Evolutionary conservation across 2,797 vertebrate genomes (phyloP).

Genomic region (Anguilla obscura): DNA sequence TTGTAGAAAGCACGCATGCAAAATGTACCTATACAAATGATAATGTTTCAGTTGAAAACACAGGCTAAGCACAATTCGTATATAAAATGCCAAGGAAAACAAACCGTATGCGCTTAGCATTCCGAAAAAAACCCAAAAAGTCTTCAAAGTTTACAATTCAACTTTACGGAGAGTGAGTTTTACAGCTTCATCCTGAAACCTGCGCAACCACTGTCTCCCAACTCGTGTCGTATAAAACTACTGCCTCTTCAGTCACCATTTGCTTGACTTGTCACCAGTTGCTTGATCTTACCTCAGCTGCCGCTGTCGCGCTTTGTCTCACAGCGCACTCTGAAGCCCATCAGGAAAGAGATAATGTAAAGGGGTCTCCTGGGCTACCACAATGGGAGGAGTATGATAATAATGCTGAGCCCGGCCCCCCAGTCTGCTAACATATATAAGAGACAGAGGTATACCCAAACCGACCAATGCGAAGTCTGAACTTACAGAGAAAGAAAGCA

Average conservation of each 20-base stretch:
- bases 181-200: neutral
- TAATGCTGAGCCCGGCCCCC: slow-evolving; percentile 74
- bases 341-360: slow-evolving; percentile 59
- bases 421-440: slow-evolving; percentile 74
- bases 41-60: neutral
- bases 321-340: slow-evolving; percentile 51
- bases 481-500: slow-evolving; percentile 49
- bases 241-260: slow-evolving; percentile 15
- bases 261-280: slow-evolving; percentile 51
- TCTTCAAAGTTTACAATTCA: neutral
- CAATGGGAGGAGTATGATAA: slow-evolving; percentile 78
- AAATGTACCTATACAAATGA: slow-evolving; percentile 7
- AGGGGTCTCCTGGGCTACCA: slow-evolving; percentile 67
- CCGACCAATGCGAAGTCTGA: slow-evolving; percentile 61
- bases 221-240: neutral
- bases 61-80: neutral
- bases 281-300: slow-evolving; percentile 37
- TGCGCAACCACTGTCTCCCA: neutral
- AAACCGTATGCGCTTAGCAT: slow-evolving; percentile 22
- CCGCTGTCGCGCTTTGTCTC: slow-evolving; percentile 39
- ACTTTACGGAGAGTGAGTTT: neutral
- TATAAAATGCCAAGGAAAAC: slow-evolving; percentile 21
- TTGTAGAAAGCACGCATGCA: neutral
- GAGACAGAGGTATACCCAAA: slow-evolving; percentile 59
- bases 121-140: slow-evolving; percentile 18